These are phyloP conservation scores for Sternotherus odoratus DNA, from an alignment of 2,797 vertebrate species.

Conservation along the genomic window DNA sequence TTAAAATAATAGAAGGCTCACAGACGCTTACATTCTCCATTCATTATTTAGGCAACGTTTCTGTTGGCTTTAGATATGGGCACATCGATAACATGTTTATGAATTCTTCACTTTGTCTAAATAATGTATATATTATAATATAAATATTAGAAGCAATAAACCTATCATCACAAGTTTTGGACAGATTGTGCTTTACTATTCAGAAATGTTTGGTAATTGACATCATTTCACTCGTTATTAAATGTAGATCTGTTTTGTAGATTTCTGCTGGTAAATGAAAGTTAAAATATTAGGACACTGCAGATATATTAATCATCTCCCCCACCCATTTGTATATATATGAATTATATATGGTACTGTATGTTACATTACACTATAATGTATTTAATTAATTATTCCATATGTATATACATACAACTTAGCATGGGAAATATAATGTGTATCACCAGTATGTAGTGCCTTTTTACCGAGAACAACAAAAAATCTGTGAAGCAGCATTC, in stretches of 20 bases:
- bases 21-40: accelerated
- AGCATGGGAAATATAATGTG: slow-evolving; percentile 1
- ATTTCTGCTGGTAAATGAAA: background rate
- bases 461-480: slow-evolving; percentile 32
- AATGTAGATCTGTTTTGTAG: background rate
- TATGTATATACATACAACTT: background rate
- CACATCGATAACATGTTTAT: accelerated
- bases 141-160: accelerated
- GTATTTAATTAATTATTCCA: slow-evolving; percentile 26
- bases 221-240: background rate
- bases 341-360: background rate
- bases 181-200: accelerated
- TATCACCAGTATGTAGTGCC: background rate
- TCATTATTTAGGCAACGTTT: background rate
- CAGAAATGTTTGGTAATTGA: background rate
- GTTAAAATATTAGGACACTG: background rate
- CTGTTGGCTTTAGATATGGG: background rate
- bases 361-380: background rate
- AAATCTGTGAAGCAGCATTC: background rate
- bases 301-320: background rate
- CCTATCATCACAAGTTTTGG: accelerated
- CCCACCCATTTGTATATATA: slow-evolving; percentile 5
- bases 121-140: accelerated
- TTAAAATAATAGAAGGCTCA: background rate
- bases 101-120: accelerated